Base-by-base conservation (phyloP, 2,113 vertebrate species). In the Manacus vitellinus region DNA sequence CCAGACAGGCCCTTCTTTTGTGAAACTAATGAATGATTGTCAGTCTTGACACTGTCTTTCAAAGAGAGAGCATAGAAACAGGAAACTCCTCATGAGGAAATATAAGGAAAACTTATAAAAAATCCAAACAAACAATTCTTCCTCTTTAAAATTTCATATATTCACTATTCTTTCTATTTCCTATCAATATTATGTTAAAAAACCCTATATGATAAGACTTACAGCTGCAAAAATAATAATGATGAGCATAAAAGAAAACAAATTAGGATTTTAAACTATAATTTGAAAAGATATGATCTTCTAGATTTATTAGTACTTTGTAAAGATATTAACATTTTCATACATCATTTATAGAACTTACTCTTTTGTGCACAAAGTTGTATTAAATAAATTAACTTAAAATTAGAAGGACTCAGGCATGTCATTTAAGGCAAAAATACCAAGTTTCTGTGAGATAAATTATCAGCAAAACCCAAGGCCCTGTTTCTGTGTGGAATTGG, bases 351-450 rank as follows among this genome's bases (percentile, higher is more conserved):
- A 98, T 97, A 97, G 97, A 98, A 98, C 82, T 97, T 97, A 97
- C 97, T 98, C 65, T 87, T 98, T 98, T 99, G 98, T 98, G 98
- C 98, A 98, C 97, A 97, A 98, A 98, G 98, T 98, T 97, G 95
- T 97, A 97, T 98, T 98, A 98, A 99, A 99, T 99, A 99, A 99
- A 99, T 99, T 99, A 99, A 99, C 97, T 98, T 98, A 98, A 97
- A 97, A 96, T 97, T 97, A 98, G 98, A 96, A 98, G 98, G 99
- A 98, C 97, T 99, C 98, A 99, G 99, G 98, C 98, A 98, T 98
- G 95, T 98, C 81, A 96, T 97, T 99, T 99, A 99, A 99, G 99
- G 99, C 99, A 98, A 98, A 98, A 98, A 97, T 96, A 98, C 95
- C 96, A 98, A 98, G 97, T 98, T 98, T 98, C 97, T 30, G 71